Conservation (phyloP, 1,140 invertebrate genomes). For the Pollicipes pollicipes region DNA sequence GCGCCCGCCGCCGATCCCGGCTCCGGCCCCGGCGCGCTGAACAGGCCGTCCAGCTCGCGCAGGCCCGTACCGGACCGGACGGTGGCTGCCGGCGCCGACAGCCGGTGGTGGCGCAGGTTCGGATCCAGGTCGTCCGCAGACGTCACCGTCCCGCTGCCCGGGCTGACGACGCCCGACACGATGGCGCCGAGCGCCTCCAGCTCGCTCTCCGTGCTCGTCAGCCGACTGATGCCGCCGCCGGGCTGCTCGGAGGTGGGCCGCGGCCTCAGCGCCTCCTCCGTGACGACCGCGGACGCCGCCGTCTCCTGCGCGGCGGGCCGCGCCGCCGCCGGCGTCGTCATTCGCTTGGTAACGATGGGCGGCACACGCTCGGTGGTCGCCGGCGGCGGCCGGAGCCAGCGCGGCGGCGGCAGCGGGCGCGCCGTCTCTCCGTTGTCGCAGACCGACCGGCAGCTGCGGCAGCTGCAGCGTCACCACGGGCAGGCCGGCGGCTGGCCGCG, state of each 20-base stretch:
- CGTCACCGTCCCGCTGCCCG: background rate
- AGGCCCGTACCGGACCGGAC: background rate
- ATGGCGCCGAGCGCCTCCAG: background rate
- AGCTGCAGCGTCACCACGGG: background rate
- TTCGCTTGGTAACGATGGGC: background rate
- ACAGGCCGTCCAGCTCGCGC: background rate
- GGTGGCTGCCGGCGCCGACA: no score
- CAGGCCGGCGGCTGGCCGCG: background rate
- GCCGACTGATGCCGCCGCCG: background rate
- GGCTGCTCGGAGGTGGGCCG: no score
- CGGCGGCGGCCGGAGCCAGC: no score
- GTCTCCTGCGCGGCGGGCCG: background rate
- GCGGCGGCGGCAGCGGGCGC: background rate
- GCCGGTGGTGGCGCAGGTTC: no score
- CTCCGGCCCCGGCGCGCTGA: no score
- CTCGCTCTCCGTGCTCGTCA: background rate
- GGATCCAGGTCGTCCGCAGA: no score
- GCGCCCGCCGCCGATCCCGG: no score
- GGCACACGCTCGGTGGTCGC: background rate
- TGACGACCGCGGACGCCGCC: no score
- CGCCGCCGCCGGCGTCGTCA: background rate
- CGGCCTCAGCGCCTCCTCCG: background rate
- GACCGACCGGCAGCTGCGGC: background rate
- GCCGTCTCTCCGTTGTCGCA: background rate
- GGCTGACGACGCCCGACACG: background rate